phyloP scores from a whole-genome alignment of 37 sponge, comb jelly and placozoan species.

The Haliclona indistincta region DNA sequence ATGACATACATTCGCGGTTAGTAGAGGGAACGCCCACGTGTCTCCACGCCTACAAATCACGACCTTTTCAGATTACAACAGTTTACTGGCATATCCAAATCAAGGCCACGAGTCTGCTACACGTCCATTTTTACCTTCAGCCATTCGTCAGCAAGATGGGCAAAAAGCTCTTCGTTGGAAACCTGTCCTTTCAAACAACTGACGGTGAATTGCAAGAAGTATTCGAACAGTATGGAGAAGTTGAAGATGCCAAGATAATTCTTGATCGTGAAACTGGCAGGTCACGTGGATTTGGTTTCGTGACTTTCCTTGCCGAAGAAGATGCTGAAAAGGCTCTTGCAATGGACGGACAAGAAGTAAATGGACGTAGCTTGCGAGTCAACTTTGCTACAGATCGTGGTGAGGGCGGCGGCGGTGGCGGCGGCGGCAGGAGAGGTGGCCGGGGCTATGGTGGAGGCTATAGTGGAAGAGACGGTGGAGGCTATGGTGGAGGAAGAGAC shows the following conservation, averaged over 20 bases:
- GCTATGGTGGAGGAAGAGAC: no score
- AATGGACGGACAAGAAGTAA: neutral
- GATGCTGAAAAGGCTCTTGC: neutral
- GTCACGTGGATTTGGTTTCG: neutral
- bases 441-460: no score
- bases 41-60: no score
- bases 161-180: neutral
- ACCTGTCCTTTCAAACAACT: neutral
- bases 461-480: no score
- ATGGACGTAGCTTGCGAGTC: neutral
- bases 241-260: neutral
- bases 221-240: neutral
- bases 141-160: neutral
- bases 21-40: no score
- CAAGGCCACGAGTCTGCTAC: no score
- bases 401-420: neutral
- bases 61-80: no score
- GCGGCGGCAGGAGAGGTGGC: no score
- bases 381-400: conserved; percentile 2
- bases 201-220: neutral
- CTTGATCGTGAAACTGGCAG: neutral
- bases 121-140: no score
- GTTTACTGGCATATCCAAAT: no score
- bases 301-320: neutral
- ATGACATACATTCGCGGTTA: no score